Evolutionary conservation across 2,797 vertebrate genomes (phyloP).

Genomic region (Malacoctenus gilli): DNA sequence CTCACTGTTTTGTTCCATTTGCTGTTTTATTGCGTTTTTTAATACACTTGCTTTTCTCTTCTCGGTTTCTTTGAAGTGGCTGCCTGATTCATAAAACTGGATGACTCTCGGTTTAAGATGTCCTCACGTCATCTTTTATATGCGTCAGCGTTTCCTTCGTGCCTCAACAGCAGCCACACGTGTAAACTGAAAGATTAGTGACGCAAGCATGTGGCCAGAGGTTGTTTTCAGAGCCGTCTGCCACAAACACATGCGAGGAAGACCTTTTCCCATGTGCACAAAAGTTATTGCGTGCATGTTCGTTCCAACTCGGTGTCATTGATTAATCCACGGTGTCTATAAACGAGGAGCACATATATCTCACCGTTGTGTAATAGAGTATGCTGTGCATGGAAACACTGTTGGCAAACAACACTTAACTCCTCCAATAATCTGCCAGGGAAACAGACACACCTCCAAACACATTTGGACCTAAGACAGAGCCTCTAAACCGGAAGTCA

Average conservation of each 20-base stretch:
- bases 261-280: constrained; percentile 3
- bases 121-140: too few species aligned
- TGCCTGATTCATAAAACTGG: too few species aligned
- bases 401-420: constrained; percentile 13
- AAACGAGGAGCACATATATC: constrained; percentile 9
- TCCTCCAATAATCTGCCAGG: constrained; percentile 13
- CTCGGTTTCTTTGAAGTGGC: too few species aligned
- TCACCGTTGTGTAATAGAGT: constrained; percentile 11
- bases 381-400: constrained; percentile 14
- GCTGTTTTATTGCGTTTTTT: too few species aligned
- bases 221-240: not conserved
- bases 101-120: too few species aligned
- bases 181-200: not conserved
- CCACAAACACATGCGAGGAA: not conserved
- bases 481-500: not conserved
- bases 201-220: constrained; percentile 11
- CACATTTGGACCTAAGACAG: not conserved
- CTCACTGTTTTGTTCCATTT: too few species aligned
- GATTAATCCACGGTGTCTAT: constrained; percentile 34
- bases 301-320: constrained; percentile 31
- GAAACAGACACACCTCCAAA: constrained; percentile 8
- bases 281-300: not conserved
- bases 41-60: too few species aligned
- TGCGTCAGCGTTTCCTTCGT: too few species aligned
- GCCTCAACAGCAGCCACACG: too few species aligned